A percentile compares a stretch with the other conserved stretches of the same genome.
Evolutionary conservation across 2,113 vertebrate genomes (phyloP).

Genomic region (Menura novaehollandiae): DNA sequence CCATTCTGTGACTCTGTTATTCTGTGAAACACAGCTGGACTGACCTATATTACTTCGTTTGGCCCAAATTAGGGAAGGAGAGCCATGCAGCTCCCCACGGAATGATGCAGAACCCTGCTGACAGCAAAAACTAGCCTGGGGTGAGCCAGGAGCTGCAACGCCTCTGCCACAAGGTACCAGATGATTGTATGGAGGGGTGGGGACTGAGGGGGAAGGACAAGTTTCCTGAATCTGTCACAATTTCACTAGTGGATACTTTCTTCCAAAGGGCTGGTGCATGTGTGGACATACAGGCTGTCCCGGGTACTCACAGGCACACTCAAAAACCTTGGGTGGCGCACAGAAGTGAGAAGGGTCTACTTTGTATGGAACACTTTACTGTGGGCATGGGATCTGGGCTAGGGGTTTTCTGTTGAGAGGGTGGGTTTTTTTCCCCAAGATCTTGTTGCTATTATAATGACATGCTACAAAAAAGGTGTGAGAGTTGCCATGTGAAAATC

Average conservation of each 20-base stretch:
- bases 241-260: not conserved
- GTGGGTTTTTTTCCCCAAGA: not conserved
- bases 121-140: not conserved
- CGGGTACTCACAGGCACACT: not conserved
- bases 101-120: not conserved
- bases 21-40: not conserved
- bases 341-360: not conserved
- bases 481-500: not conserved
- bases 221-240: not conserved
- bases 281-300: not conserved
- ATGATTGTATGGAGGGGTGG: not conserved
- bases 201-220: not conserved
- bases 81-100: not conserved
- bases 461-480: not conserved
- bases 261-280: not conserved
- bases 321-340: not conserved
- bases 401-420: not conserved
- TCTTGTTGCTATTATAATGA: not conserved
- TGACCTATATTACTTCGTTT: not conserved
- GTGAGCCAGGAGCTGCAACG: not conserved
- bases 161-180: not conserved
- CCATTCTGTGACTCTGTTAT: not conserved
- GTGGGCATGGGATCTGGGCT: not conserved
- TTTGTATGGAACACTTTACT: not conserved
- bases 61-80: not conserved